Base-by-base conservation (phyloP, 2,113 vertebrate species). In the Amblyornis subalaris region DNA sequence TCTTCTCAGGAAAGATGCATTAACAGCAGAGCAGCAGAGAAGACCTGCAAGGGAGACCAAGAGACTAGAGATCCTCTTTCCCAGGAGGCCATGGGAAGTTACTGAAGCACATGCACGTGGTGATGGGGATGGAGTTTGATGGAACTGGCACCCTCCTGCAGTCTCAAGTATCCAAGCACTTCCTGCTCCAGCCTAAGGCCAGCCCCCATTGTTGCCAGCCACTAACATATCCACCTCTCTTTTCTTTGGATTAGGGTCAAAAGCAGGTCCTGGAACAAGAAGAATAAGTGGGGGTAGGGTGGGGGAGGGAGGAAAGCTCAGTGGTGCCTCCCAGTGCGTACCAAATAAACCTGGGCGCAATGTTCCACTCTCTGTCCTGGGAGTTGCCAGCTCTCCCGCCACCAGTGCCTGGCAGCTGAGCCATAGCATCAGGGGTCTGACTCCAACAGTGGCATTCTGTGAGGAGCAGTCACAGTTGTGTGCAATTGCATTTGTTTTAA, bases 401-500 rank as follows among this genome's bases (percentile, higher is more conserved):
- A 51, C 47, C 61, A 54, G 48, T 42, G 35, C 48, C 64, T 44
- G 35, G 35, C 71, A 83, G 44, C 25, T 65, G 65, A 50, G 47
- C 53, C 1, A 0, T 18, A 48, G 48, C 4, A 2, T 9, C 58
- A 50, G 54, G 65, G 66, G 12, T 53, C 53, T 0, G 0, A 29
- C 53, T 51, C 61, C 7, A 5, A 7, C 45, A 67, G 60, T n/a
- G 51, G 51, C 0, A 3, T 45, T 31, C 18, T 31, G 19, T 38
- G 40, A 78, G 44, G 65, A 67, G 66, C 1, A 1, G 81, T 53
- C 33, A 24, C 45, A 57, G 40, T 33, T 54, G 25, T 0, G 0
- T 50, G 45, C 45, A 72, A 10, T 38, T 64, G 51, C 20, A 10
- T 85, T 76, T 57, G 38, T 50, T 89, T 67, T 57, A 91, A 45